Conservation (phyloP, 2,888 invertebrate genomes). For the Priocnemis perturbator region DNA sequence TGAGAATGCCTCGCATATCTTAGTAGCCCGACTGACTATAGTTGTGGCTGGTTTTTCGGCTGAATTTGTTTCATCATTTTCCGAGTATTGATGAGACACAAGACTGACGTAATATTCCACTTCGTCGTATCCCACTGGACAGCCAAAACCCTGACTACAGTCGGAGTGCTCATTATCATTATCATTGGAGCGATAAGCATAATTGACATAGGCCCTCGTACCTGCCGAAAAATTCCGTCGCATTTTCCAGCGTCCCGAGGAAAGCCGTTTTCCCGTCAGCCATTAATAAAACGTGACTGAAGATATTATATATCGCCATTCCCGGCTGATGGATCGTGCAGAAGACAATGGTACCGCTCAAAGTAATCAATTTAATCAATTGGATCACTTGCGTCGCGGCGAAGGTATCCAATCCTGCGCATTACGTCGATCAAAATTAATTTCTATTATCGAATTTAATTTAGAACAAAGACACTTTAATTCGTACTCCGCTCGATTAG, state of each 20-base stretch:
- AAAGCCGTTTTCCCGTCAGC: slow-evolving; percentile 77
- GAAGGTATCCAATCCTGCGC: slow-evolving; percentile 78
- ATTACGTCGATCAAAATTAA: slow-evolving; percentile 4
- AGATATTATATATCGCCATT: slow-evolving; percentile 76
- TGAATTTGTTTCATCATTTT: neutral
- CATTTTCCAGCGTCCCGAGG: slow-evolving; percentile 59
- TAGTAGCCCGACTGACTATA: too few species aligned
- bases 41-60: neutral
- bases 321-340: slow-evolving; percentile 80
- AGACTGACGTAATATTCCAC: slow-evolving; percentile 77
- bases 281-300: slow-evolving; percentile 75
- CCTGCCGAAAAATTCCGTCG: slow-evolving; percentile 55
- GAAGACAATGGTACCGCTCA: slow-evolving; percentile 75
- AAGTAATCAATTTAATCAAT: slow-evolving; percentile 67
- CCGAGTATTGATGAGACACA: slow-evolving; percentile 66
- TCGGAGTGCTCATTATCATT: neutral
- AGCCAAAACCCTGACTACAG: slow-evolving; percentile 62
- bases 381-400: slow-evolving; percentile 78
- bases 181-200: neutral
- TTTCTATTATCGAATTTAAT: too few species aligned
- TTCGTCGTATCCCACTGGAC: slow-evolving; percentile 76
- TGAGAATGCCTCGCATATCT: slow-evolving; percentile 13
- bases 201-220: slow-evolving; percentile 24
- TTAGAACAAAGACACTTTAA: too few species aligned
- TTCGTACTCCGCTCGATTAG: neutral